These are phyloP conservation scores for Heliornis fulica DNA, from an alignment of 2,113 vertebrate genomes.

Conservation along the genomic window DNA sequence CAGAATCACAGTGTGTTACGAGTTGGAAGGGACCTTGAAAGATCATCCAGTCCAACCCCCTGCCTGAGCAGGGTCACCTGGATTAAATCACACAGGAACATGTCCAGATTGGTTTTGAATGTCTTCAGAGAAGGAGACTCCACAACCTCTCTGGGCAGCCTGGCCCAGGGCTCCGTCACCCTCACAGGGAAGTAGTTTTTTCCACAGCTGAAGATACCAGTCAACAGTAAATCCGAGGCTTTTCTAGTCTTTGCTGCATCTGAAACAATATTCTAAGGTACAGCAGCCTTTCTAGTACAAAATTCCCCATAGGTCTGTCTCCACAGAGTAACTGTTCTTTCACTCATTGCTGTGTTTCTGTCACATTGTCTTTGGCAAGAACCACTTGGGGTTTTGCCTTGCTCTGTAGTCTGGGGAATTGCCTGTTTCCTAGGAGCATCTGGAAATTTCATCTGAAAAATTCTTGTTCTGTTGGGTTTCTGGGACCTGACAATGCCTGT, in stretches of 20 bases:
- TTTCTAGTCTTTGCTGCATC: not conserved
- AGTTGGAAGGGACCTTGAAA: too few species aligned
- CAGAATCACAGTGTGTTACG: too few species aligned
- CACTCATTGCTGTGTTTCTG: not conserved
- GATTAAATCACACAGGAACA: too few species aligned
- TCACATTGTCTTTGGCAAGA: not conserved
- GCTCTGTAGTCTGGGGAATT: not conserved
- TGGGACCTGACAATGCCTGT: not conserved
- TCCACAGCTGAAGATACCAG: not conserved
- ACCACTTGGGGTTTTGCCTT: not conserved
- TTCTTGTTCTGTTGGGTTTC: not conserved
- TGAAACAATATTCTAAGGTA: not conserved
- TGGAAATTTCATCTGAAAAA: not conserved
- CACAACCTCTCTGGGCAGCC: too few species aligned
- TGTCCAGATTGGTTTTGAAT: too few species aligned
- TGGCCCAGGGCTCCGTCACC: too few species aligned
- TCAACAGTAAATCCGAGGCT: not conserved
- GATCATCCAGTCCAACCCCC: too few species aligned
- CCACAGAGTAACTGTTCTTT: not conserved
- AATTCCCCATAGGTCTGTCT: not conserved
- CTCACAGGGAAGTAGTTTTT: too few species aligned
- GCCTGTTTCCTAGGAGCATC: not conserved
- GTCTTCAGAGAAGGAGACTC: too few species aligned
- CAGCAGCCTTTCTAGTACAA: not conserved
- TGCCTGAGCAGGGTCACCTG: too few species aligned